Base-by-base conservation (phyloP, 2,113 vertebrate species). In the Corynorhinus townsendii region DNA sequence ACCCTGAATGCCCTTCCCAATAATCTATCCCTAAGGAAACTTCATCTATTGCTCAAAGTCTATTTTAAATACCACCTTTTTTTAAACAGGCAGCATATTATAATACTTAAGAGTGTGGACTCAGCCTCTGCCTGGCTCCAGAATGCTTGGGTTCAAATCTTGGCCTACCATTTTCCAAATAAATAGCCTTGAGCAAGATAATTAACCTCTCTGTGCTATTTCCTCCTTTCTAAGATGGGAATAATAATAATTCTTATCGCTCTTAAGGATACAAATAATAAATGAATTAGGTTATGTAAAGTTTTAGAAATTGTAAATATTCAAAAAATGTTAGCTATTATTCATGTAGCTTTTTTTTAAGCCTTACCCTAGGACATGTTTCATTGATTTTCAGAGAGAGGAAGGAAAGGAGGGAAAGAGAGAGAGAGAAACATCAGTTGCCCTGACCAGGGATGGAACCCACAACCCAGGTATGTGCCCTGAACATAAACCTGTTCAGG, bases 41-140 rank as follows among this genome's bases (percentile, higher is more conserved):
- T 56, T 52, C 76, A 96, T 22, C 43, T 93, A 54, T 59, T 84
- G n/a, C 80, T 92, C 59, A 92, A 96, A 40, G 5, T 81, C 38
- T 68, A 84, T 26, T 52, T 93, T 47, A 95, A 90, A 81, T 40
- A 72, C 56, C 72, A 86, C 54, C 14, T 91, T 90, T 68, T 75
- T 92, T 79, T 71, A 76, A 86, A 86, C 26, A 94, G 24, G 59
- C 14, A 71, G 20, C 14, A 59, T 0, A 20, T 12, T 82, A 4
- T 90, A 68, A 84, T 73, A 76, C 56, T 79, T 87, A 73, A 43
- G 24, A 68, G 11, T 90, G 26, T 49, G 43, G 19, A 6, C 22
- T 68, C 12, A 11, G 30, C 15, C 22, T 90, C 45, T 84, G 40
- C 47, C 22, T 28, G n/a, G 7, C 40, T 59, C 14, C 33, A 71